phyloP scores from a whole-genome alignment of 2,797 vertebrate genomes.

The Microctenopoma stevenorrisi region DNA sequence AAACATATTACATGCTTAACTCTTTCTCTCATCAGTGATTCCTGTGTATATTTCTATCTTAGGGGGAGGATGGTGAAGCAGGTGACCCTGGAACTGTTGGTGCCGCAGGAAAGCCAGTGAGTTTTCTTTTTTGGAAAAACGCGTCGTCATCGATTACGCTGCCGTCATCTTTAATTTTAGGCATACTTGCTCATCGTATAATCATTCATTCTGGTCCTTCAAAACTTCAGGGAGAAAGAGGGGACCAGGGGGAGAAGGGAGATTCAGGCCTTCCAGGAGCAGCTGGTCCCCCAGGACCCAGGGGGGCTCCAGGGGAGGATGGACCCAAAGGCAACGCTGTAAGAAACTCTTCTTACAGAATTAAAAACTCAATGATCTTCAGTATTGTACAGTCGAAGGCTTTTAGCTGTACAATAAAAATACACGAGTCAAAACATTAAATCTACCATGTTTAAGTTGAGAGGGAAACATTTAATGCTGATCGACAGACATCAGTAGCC shows the following conservation, averaged over 20 bases:
- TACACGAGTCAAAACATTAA: too few species aligned
- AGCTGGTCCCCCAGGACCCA: constrained; percentile 92
- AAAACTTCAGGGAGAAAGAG: constrained; percentile 89
- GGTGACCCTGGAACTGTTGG: constrained; percentile 93
- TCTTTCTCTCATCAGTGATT: neutral
- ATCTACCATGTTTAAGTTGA: too few species aligned
- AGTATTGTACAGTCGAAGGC: too few species aligned
- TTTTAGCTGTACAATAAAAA: neutral
- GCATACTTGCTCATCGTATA: neutral
- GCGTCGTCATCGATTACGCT: neutral
- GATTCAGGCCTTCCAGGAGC: constrained; percentile 92
- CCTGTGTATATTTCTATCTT: constrained; percentile 12
- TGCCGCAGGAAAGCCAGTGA: constrained; percentile 86
- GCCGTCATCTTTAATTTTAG: neutral
- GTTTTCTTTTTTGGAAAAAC: constrained; percentile 59
- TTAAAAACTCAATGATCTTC: neutral
- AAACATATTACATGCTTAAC: neutral
- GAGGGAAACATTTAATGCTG: too few species aligned
- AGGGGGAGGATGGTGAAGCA: constrained; percentile 96
- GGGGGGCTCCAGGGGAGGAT: constrained; percentile 92
- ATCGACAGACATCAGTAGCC: too few species aligned
- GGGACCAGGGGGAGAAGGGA: constrained; percentile 96
- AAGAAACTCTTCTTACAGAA: constrained; percentile 43
- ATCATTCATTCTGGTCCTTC: constrained; percentile 9
- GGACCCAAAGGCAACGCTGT: constrained; percentile 95